phyloP scores from a whole-genome alignment of 2,888 invertebrate genomes.

The Boloria euphrosyne region DNA sequence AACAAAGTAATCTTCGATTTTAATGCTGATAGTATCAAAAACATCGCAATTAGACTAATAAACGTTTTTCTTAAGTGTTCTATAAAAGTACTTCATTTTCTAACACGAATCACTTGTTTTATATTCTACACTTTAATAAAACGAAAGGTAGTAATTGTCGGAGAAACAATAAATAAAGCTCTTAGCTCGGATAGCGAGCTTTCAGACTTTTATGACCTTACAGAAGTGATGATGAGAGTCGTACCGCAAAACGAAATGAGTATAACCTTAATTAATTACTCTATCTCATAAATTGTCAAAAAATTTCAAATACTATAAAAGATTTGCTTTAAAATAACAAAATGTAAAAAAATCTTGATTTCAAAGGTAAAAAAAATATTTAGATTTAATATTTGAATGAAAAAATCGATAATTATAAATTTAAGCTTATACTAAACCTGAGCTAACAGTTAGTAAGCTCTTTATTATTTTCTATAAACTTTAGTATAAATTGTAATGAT shows the following conservation, averaged over 20 bases:
- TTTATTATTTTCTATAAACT: too few relatives aligned
- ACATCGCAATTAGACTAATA: background rate
- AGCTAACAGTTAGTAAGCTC: too few relatives aligned
- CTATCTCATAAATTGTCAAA: background rate
- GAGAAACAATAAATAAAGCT: constrained; percentile 57
- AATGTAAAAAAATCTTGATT: too few relatives aligned
- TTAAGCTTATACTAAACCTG: too few relatives aligned
- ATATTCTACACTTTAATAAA: constrained; percentile 47
- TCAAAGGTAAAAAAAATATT: too few relatives aligned
- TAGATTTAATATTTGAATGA: too few relatives aligned
- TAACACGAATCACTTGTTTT: background rate
- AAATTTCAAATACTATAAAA: background rate
- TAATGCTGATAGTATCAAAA: too few relatives aligned
- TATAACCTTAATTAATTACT: constrained; percentile 5
- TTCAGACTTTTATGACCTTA: constrained; percentile 23
- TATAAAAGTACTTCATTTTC: background rate
- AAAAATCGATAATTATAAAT: too few relatives aligned
- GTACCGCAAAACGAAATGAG: background rate
- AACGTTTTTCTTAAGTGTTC: background rate
- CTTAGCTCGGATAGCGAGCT: constrained; percentile 13
- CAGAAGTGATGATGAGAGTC: constrained; percentile 5
- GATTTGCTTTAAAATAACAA: too few relatives aligned
- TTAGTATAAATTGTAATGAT: too few relatives aligned
- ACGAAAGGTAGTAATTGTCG: constrained; percentile 50
- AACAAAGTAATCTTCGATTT: too few relatives aligned